Base-by-base conservation (phyloP, 2,797 vertebrate genomes). In the Xenentodon cancila region DNA sequence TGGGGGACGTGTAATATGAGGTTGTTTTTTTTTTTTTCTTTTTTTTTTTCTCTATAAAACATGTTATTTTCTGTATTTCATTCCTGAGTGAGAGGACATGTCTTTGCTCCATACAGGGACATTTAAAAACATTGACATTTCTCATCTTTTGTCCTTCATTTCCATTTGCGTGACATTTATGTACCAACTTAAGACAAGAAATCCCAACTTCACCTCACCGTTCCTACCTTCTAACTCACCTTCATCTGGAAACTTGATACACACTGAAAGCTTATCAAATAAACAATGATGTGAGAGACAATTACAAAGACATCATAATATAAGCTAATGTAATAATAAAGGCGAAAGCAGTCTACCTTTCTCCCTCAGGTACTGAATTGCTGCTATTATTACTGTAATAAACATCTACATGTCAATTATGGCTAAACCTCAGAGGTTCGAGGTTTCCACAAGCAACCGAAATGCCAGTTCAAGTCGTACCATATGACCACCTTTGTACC, bases 301-400 rank as follows among this genome's bases (percentile, higher is more conserved):
- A 52, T 53, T 18, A 44, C 42, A 46, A 40, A 27, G 5, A 18
- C 13, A 52, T 46, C 21, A 51, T 9, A 47, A 37, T 37, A 37
- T 12, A 34, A 40, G 59, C 1, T 21, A 37, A 42, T 21, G 18
- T 13, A 48, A 21, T 52, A 56, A 32, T 21, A 40, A 46, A 54
- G 34, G 51, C 9, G 7, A 7, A 64, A 57, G 19, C 15, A 51
- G 1, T 32, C 6, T 15, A 13, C 22, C 27, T 19, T 18, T 37
- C 19, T 20, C 20, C 22, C 15, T 61, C n/a, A 45, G 77, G 76
- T 84, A 49, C 68, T 84, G 57, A 84, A 43, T 40, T 16, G 22
- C n/a, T 13, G 2, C 53, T 20, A 11, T 7, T 21, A 7, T 30
- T 37, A 13, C 34, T 37, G 34, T 37, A 37, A 37, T 37, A 37